A percentile compares a stretch with the other conserved stretches of the same genome.
These are phyloP conservation scores for Sebastes oblongus DNA, from an alignment of 2,797 vertebrate species.

Conservation along the genomic window DNA sequence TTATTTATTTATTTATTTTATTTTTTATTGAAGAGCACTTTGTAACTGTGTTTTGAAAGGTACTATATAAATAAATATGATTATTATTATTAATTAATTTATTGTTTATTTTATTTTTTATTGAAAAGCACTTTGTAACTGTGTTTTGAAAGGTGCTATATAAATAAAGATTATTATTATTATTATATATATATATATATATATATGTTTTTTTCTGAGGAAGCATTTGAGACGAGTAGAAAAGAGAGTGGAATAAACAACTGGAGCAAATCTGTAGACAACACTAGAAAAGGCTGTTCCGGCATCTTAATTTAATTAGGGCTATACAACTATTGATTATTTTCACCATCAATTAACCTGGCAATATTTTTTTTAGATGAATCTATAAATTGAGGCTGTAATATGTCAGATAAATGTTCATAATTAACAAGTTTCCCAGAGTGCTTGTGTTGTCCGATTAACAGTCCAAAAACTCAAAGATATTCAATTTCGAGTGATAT, in stretches of 20 bases:
- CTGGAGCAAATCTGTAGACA: background rate
- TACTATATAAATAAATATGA: no score
- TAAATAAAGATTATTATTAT: no score
- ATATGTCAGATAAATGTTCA: background rate
- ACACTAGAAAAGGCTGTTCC: background rate
- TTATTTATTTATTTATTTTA: background rate
- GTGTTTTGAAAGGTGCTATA: no score
- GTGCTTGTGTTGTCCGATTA: background rate
- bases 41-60: no score
- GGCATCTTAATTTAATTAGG: background rate
- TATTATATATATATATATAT: background rate
- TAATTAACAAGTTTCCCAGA: background rate
- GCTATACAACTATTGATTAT: background rate
- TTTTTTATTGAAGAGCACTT: background rate
- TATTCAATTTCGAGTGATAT: background rate
- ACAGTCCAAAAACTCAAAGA: background rate
- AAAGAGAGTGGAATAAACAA: background rate
- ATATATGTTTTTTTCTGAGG: background rate
- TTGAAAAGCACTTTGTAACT: no score
- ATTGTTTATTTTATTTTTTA: no score
- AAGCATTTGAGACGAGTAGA: background rate
- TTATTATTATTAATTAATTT: background rate
- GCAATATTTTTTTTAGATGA: background rate
- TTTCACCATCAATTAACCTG: background rate
- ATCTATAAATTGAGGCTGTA: background rate